Conservation (phyloP, 1,140 invertebrate species). For the Rhopalosiphum maidis region DNA sequence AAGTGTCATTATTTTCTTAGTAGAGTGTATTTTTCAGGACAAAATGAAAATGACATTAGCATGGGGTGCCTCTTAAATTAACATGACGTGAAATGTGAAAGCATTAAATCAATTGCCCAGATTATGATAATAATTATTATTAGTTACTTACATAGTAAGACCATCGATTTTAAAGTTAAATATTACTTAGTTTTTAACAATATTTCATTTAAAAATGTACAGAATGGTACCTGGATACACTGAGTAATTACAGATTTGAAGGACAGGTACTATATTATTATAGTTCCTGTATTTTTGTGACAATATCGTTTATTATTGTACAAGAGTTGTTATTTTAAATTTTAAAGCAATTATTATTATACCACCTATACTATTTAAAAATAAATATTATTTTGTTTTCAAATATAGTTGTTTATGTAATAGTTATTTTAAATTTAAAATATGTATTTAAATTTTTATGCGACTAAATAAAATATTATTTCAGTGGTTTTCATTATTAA, state of each 20-base stretch:
- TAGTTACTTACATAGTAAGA: background rate
- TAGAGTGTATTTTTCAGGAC: background rate
- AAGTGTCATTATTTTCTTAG: background rate
- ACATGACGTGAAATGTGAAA: background rate
- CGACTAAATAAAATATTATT: background rate
- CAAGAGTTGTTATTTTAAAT: background rate
- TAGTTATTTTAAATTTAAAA: background rate
- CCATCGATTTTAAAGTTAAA: background rate
- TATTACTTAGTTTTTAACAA: background rate
- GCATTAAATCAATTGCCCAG: background rate
- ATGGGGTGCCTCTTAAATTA: background rate
- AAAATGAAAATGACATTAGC: too few relatives aligned
- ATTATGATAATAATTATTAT: background rate
- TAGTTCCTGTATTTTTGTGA: background rate
- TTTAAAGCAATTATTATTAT: background rate
- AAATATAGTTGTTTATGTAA: background rate
- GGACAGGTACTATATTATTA: background rate
- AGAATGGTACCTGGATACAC: background rate
- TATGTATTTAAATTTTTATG: background rate
- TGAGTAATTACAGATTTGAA: background rate
- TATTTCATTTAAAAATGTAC: background rate
- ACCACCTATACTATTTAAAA: background rate
- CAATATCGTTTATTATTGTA: background rate
- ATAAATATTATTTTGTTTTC: background rate
- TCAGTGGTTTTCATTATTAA: background rate